These are phyloP conservation scores for Onychomys torridus DNA, from an alignment of 2,797 vertebrate species.

Conservation along the genomic window DNA sequence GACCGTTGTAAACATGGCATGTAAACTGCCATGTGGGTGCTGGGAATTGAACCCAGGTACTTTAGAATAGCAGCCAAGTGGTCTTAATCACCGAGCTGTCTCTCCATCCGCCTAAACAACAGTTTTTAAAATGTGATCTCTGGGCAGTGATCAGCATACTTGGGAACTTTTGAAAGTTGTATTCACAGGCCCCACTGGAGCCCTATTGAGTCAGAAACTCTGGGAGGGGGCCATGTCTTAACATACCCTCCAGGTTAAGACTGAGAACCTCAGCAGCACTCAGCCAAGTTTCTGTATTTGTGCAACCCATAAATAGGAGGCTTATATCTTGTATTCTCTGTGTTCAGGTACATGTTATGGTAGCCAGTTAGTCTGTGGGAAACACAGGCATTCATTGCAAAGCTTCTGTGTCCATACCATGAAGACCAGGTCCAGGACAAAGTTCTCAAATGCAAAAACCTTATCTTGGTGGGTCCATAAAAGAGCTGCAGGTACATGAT, in stretches of 20 bases:
- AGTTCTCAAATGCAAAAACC: background rate
- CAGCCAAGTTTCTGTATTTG: background rate
- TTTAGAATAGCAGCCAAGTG: background rate
- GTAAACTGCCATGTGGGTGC: background rate
- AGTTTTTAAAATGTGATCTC: background rate
- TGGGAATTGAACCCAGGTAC: background rate
- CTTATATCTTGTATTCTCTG: background rate
- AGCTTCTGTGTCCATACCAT: background rate
- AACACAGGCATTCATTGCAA: background rate
- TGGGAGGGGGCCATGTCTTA: background rate
- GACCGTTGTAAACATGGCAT: too few relatives aligned
- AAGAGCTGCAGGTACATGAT: background rate
- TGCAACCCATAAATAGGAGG: background rate
- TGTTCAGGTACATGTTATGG: background rate
- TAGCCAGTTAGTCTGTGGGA: background rate
- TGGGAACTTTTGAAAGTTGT: background rate
- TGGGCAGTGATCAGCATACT: background rate
- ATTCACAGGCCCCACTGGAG: background rate
- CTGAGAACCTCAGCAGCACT: background rate
- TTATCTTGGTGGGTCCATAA: background rate
- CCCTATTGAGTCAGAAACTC: background rate
- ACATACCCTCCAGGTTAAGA: background rate
- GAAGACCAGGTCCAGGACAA: background rate
- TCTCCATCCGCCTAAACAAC: background rate
- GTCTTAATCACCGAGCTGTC: background rate